Evolutionary conservation across 1,140 invertebrate species (phyloP).

Genomic region (Magallana ariakensis): DNA sequence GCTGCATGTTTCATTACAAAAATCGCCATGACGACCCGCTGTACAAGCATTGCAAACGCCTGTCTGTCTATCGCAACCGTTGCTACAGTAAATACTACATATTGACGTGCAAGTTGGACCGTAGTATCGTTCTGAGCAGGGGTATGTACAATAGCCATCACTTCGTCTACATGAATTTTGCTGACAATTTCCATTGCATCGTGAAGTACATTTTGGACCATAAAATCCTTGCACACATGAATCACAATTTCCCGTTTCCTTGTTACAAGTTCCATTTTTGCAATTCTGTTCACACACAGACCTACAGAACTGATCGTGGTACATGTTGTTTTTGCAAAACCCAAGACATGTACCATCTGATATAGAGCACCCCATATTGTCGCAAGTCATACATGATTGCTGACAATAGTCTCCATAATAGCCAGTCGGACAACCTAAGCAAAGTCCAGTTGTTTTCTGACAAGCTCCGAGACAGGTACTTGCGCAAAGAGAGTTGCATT

Average conservation of each 20-base stretch:
- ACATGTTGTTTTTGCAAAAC: conserved; percentile 3
- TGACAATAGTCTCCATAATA: neutral
- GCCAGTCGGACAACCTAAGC: neutral
- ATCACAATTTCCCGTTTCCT: conserved; percentile 42
- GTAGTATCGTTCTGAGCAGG: conserved; percentile 23
- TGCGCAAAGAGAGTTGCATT: conserved; percentile 20
- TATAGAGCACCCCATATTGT: neutral
- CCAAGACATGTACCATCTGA: conserved; percentile 30
- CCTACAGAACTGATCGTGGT: conserved; percentile 30
- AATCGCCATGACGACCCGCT: conserved; percentile 48
- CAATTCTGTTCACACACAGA: conserved; percentile 7
- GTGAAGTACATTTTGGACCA: conserved; percentile 32
- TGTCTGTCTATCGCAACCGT: neutral
- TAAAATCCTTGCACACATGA: conserved; percentile 52
- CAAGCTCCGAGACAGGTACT: conserved; percentile 5
- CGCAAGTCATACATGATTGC: neutral
- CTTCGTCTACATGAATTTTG: conserved; percentile 8
- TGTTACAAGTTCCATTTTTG: conserved; percentile 22
- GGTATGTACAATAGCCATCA: conserved; percentile 22
- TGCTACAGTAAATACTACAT: neutral
- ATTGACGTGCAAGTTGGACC: conserved; percentile 13
- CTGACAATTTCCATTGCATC: conserved; percentile 38
- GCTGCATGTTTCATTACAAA: conserved; percentile 53
- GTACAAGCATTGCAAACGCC: conserved; percentile 32
- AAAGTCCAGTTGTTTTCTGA: conserved; percentile 20